Conservation (phyloP, 64 coral and sea anemone genomes). For the Montipora capricornis region DNA sequence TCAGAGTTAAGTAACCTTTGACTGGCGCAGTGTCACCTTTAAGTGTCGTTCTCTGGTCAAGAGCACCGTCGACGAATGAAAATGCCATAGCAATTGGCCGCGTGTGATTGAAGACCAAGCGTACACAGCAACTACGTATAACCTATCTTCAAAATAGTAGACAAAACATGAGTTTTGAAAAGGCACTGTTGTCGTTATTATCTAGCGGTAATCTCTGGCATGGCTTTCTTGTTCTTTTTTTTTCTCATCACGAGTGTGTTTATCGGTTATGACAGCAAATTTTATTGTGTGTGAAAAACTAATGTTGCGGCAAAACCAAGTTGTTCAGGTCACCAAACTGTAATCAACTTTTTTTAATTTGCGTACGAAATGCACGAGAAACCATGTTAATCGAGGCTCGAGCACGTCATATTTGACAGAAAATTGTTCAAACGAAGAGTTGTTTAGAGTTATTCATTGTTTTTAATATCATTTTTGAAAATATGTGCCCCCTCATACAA, state of each 20-base stretch:
- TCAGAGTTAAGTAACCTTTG: constrained; percentile 14
- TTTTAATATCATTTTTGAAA: constrained; percentile 12
- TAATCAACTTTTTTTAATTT: not conserved
- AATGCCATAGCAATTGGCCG: not conserved
- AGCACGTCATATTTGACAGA: not conserved
- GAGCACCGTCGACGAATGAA: not conserved
- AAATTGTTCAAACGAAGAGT: not conserved
- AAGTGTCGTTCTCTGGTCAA: constrained; percentile 37
- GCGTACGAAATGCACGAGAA: not conserved
- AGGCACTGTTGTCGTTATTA: not conserved
- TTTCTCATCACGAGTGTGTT: not conserved
- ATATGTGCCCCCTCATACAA: constrained; percentile 6
- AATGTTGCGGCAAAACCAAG: not conserved
- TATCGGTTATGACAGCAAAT: not conserved
- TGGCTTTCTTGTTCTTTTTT: not conserved
- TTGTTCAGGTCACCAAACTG: not conserved
- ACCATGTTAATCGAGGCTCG: not conserved
- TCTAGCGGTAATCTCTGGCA: not conserved
- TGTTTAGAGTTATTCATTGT: not conserved
- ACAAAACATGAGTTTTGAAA: not conserved
- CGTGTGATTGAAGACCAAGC: not conserved
- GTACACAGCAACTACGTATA: not conserved
- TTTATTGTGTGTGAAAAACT: not conserved
- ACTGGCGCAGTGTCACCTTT: not conserved
- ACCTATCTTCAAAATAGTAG: not conserved